phyloP scores from a whole-genome alignment of 2,113 vertebrate species.

The Hippocampus mohnikei region DNA sequence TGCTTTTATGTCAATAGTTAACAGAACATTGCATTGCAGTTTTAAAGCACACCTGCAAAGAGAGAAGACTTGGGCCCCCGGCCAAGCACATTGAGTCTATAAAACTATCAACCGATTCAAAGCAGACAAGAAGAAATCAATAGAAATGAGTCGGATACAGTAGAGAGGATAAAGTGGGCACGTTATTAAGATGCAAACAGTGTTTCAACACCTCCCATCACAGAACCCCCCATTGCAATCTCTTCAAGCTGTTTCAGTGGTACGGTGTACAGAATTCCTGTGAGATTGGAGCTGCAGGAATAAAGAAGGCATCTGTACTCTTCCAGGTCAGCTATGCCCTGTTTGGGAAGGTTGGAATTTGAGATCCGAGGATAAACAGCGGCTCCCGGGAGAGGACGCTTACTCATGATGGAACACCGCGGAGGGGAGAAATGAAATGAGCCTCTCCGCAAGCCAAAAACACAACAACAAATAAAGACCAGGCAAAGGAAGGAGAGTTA shows the following conservation, averaged over 20 bases:
- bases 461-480: conserved; percentile 51
- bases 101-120: conserved; percentile 85
- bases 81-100: conserved; percentile 79
- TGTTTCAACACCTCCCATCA: conserved; percentile 80
- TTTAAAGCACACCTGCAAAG: conserved; percentile 45
- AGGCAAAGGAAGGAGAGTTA: conserved; percentile 46
- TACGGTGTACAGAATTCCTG: conserved; percentile 54
- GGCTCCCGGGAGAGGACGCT: conserved; percentile 57
- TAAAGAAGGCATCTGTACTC: conserved; percentile 73
- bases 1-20: not conserved
- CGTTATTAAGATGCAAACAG: conserved; percentile 87
- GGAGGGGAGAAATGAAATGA: conserved; percentile 58
- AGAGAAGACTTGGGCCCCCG: conserved; percentile 63
- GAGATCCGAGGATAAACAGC: conserved; percentile 74
- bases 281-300: conserved; percentile 58
- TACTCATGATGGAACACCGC: conserved; percentile 63
- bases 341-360: conserved; percentile 72
- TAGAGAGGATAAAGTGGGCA: conserved; percentile 77
- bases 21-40: not conserved
- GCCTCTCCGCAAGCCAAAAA: conserved; percentile 27
- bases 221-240: conserved; percentile 55
- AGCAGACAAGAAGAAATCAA: conserved; percentile 80
- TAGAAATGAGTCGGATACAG: conserved; percentile 88
- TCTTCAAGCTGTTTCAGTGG: conserved; percentile 78
- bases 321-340: conserved; percentile 68